A percentile compares a stretch with the other conserved stretches of the same genome.
These are phyloP conservation scores for Colossoma macropomum DNA, from an alignment of 2,113 vertebrate species.

Conservation along the genomic window DNA sequence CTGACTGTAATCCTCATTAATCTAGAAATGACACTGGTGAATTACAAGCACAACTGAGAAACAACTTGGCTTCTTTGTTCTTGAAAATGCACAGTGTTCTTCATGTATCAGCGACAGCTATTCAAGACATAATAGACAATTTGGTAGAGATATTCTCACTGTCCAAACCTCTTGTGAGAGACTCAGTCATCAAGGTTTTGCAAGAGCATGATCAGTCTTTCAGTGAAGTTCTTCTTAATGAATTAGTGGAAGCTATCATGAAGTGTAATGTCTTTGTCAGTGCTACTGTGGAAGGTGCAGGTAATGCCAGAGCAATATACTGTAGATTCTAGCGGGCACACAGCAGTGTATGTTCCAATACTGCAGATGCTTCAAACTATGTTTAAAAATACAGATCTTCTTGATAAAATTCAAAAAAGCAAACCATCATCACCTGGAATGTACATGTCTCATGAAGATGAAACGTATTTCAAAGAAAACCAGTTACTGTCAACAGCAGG, in stretches of 20 bases:
- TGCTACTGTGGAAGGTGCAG: neutral
- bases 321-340: slow-evolving; percentile 37
- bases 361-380: slow-evolving; percentile 50
- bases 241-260: neutral
- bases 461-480: neutral
- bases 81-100: slow-evolving; percentile 36
- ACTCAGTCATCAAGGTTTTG: no score
- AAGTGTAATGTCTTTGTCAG: neutral
- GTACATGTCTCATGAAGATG: no score
- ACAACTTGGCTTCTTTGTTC: no score
- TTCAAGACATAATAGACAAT: slow-evolving; percentile 48
- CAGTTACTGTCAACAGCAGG: neutral
- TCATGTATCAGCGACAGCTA: slow-evolving; percentile 44
- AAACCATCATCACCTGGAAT: neutral
- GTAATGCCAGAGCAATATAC: slow-evolving; percentile 42
- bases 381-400: slow-evolving; percentile 50
- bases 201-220: no score
- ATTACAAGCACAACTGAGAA: no score
- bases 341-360: slow-evolving; percentile 53
- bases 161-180: no score
- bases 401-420: slow-evolving; percentile 38
- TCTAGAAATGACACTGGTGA: no score
- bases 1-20: no score
- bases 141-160: no score
- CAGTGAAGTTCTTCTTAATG: no score